Base-by-base conservation (phyloP, 2,888 invertebrate species). In the Tinea pellionella region DNA sequence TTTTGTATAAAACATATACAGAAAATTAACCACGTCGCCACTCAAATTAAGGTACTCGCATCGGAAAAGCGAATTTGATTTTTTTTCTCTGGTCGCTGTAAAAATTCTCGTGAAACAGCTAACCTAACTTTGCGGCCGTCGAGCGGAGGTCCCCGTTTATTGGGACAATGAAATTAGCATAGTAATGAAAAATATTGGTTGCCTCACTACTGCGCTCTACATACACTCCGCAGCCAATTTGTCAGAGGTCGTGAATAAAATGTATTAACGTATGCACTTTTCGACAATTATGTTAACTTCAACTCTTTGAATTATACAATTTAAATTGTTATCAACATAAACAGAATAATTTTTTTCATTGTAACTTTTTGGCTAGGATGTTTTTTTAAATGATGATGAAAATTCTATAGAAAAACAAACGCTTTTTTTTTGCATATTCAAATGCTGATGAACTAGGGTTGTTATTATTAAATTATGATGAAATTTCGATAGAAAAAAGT, bases 181-280 rank as follows among this genome's bases (percentile, higher is more conserved):
- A 84, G 80, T 84, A 84, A 86, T 86, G 84, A 85, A 85, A 85
- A 84, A 85, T 83, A 84, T 85, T 83, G 84, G 81, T 74, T 76
- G 74, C 66, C 70, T 64, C 68, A 68, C 64, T 65, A 64, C 68
- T 68, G 65, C 70, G 66, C 69, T 69, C 69, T 72, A 68, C 68
- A 63, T 72, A 68, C 68, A 63, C 59, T 60, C 51, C 58, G 62
- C 61, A 56, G 63, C 63, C 62, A 59, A 78, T 78, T 77, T 77
- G 72, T 75, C 74, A 69, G 70, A 66, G 51, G 57, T 32, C 32
- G 15, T 57, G 57, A 68, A 73, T 74, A 72, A 73, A 75, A 75
- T 61, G 32, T 32, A 57, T 30, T 16, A 57, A 57, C 30, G 32
- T 57, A 32, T 57, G 57, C 57, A 57, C 57, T 57, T 32, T 32